Base-by-base conservation (phyloP, 2,113 vertebrate genomes). In the Bujurquina vittata region DNA sequence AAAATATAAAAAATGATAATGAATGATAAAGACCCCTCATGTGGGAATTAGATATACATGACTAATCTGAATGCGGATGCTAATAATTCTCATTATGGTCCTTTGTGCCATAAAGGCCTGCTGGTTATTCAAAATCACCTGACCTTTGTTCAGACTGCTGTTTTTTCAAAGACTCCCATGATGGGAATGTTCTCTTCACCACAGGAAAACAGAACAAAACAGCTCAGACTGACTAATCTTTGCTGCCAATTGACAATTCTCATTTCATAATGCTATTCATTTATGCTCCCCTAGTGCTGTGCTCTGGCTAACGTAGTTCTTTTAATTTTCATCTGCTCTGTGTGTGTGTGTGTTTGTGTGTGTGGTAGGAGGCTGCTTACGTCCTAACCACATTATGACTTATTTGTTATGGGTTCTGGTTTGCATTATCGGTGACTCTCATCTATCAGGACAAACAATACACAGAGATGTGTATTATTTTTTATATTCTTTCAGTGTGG, bases 241-340 rank as follows among this genome's bases (percentile, higher is more conserved):
- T 77, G 56, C 75, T 77, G 83, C 81, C 81, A 91, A 73, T 84
- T 91, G 91, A 91, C 89, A 88, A 83, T 81, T 73, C 86, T 85
- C 77, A 75, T 89, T 90, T 89, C 80, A 94, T 90, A 87, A 89
- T 76, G 89, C 87, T 88, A 81, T 94, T 90, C 81, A 94, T 94
- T 92, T 91, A 83, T 79, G 80, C 87, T 81, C 61, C 89, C 84
- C 80, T 35, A 76, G 78, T 82, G 82, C 61, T 63, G 60, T 62
- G 89, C 85, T 90, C 82, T 79, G 90, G 84, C 79, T 93, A 87
- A 92, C 63, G 84, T 56, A 29, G 62, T 80, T 26, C 87, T 90
- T 93, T 88, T 93, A 59, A 90, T 93, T 92, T 91, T 82, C 73
- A 88, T 90, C 77, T 81, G 55, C 55, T 61, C n/a, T 58, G 40